phyloP scores from a whole-genome alignment of 2,888 invertebrate genomes.

The Cepaea hortensis region DNA sequence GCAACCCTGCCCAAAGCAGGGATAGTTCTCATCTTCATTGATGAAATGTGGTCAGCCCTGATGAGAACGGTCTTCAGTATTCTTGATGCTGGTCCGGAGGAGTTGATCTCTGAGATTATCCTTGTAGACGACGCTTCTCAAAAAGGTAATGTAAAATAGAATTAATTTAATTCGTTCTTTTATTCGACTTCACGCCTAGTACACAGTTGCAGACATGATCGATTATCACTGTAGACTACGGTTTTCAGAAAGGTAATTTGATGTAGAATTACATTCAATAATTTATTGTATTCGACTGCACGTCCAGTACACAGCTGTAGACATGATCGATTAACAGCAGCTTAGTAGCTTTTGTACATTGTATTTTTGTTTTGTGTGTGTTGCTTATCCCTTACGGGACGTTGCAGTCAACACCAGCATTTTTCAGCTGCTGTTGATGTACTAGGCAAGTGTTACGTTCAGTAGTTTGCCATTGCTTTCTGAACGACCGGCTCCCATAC shows the following conservation, averaged over 20 bases:
- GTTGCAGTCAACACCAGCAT: too few relatives aligned
- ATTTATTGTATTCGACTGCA: background rate
- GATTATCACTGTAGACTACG: slow-evolving; percentile 90
- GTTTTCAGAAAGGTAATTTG: slow-evolving; percentile 82
- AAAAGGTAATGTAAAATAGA: too few relatives aligned
- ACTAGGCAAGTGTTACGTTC: too few relatives aligned
- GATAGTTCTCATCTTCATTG: slow-evolving; percentile 94
- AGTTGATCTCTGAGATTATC: too few relatives aligned
- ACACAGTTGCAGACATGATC: slow-evolving; percentile 52
- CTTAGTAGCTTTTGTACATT: background rate
- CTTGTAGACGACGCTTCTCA: too few relatives aligned
- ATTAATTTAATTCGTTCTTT: too few relatives aligned
- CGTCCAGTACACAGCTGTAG: background rate
- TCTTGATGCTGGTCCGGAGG: slow-evolving; percentile 85
- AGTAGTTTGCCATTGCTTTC: too few relatives aligned
- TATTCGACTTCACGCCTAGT: too few relatives aligned
- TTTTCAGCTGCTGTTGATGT: too few relatives aligned
- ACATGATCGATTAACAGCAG: background rate
- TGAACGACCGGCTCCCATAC: too few relatives aligned
- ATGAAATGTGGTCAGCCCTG: slow-evolving; percentile 92
- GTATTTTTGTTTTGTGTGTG: background rate
- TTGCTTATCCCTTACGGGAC: too few relatives aligned
- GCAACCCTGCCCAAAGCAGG: slow-evolving; percentile 85
- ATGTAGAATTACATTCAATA: background rate
- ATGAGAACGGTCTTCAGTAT: slow-evolving; percentile 78